These are phyloP conservation scores for Osmerus mordax DNA, from an alignment of 2,113 vertebrate species.

Conservation along the genomic window DNA sequence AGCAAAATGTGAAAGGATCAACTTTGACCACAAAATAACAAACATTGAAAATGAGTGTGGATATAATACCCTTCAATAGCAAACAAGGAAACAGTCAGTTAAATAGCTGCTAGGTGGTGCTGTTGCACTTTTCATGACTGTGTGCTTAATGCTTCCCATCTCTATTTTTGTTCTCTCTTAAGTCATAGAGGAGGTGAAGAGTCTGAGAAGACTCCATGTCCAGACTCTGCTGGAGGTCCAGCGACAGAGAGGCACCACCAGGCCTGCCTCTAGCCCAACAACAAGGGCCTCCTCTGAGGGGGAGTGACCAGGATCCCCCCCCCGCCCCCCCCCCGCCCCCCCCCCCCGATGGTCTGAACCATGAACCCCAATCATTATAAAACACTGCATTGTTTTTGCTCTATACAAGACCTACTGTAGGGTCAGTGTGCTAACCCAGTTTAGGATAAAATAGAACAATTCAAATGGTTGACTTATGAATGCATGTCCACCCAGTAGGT, in stretches of 20 bases:
- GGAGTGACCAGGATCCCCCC: not conserved
- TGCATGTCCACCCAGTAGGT: no score
- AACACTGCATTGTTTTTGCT: not conserved
- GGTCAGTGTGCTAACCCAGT: no score
- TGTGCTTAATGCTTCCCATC: not conserved
- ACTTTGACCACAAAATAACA: not conserved
- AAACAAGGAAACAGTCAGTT: no score
- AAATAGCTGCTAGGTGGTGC: constrained; percentile 38
- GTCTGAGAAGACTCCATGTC: constrained; percentile 68
- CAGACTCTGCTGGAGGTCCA: constrained; percentile 66
- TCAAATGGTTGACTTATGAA: no score
- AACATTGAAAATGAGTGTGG: no score
- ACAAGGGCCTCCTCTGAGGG: constrained; percentile 10
- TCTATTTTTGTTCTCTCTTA: constrained; percentile 26
- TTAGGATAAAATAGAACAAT: no score
- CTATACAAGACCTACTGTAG: no score
- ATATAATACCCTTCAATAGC: no score
- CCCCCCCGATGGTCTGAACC: not conserved
- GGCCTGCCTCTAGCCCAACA: not conserved
- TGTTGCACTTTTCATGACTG: constrained; percentile 25
- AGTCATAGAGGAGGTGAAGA: constrained; percentile 73
- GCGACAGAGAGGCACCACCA: constrained; percentile 19
- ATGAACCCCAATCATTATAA: not conserved
- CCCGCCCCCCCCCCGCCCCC: no score
- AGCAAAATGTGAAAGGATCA: not conserved